phyloP scores from a whole-genome alignment of 2,113 vertebrate species.

The Proteles cristata region DNA sequence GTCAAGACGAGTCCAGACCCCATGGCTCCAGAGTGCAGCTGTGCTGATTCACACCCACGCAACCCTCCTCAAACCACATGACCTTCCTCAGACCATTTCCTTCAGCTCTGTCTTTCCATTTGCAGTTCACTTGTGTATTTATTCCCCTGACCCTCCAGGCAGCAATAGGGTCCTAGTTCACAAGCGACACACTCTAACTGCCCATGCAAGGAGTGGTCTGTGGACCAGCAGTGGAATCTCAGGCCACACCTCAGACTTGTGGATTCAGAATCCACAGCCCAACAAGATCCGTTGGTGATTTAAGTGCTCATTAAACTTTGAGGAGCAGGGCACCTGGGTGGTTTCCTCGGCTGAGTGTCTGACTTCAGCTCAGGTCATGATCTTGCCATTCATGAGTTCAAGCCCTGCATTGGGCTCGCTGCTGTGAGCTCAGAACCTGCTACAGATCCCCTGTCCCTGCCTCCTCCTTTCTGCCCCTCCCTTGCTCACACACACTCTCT shows the following conservation, averaged over 20 bases:
- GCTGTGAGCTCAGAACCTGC: no score
- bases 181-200: fast-evolving
- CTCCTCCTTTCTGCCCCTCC: no score
- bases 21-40: neutral
- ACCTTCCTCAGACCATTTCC: neutral
- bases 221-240: neutral
- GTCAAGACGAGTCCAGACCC: neutral
- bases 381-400: no score
- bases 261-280: neutral
- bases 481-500: no score
- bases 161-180: neutral
- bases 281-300: neutral
- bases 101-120: neutral
- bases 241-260: neutral
- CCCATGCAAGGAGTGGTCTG: neutral
- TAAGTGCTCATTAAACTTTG: neutral
- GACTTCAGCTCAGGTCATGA: no score
- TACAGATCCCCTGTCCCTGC: no score
- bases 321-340: neutral
- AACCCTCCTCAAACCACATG: neutral
- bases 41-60: fast-evolving
- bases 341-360: no score
- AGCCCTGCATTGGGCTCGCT: no score
- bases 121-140: neutral
- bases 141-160: neutral